A percentile compares a stretch with the other conserved stretches of the same genome.
These are phyloP conservation scores for Kryptolebias marmoratus DNA, from an alignment of 2,113 vertebrate species.

Conservation along the genomic window DNA sequence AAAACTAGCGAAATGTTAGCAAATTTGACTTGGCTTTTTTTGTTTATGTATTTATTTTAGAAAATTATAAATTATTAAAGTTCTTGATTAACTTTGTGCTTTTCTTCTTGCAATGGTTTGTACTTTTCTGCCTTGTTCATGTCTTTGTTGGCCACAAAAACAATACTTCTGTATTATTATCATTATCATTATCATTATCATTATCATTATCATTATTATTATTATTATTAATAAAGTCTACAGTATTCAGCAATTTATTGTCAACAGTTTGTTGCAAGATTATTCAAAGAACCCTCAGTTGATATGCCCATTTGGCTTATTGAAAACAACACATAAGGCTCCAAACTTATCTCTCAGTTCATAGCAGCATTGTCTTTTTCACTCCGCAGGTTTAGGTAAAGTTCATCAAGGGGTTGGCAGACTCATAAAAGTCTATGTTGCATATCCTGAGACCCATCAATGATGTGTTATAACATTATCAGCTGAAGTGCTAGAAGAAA, in stretches of 20 bases:
- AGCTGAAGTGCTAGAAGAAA: slow-evolving; percentile 50
- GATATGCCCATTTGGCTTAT: slow-evolving; percentile 4
- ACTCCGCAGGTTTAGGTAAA: slow-evolving; percentile 50
- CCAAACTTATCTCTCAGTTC: slow-evolving; percentile 5
- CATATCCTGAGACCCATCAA: slow-evolving; percentile 58
- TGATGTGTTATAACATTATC: slow-evolving; percentile 61
- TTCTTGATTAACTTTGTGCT: no score
- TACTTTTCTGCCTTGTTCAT: no score
- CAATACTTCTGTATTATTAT: no score
- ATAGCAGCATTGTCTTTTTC: slow-evolving; percentile 19
- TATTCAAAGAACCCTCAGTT: slow-evolving; percentile 10
- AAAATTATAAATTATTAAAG: no score
- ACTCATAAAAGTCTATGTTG: slow-evolving; percentile 75
- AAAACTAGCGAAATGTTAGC: no score
- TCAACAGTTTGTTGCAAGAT: neutral
- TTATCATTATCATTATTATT: neutral
- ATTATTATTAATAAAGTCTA: neutral
- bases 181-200: no score
- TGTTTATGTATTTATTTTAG: no score
- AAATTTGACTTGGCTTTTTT: no score
- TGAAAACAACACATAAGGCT: slow-evolving; percentile 13
- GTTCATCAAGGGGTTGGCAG: slow-evolving; percentile 73
- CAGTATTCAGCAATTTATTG: neutral
- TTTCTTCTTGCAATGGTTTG: no score
- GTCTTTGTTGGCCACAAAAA: no score